phyloP scores from a whole-genome alignment of 2,113 vertebrate genomes.

The Dolichallabes microphthalmus region DNA sequence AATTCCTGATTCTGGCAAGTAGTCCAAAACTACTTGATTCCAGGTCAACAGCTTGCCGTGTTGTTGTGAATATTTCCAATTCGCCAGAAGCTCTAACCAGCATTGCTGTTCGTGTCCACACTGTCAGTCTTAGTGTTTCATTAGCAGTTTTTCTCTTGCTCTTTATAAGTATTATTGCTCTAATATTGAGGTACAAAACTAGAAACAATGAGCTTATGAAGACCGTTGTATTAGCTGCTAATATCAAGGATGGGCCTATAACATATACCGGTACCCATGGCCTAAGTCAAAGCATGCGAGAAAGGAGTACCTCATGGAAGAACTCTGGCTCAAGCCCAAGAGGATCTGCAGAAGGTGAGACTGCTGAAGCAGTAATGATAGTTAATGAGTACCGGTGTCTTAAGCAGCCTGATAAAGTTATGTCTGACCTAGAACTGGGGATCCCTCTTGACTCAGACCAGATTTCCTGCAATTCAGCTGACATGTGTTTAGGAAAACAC shows the following conservation, averaged over 20 bases:
- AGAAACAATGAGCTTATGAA: conserved; percentile 70
- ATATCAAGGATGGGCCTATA: conserved; percentile 49
- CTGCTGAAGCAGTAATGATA: conserved; percentile 86
- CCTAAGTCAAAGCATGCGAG: conserved; percentile 59
- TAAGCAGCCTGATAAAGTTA: conserved; percentile 59
- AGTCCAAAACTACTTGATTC: conserved; percentile 79
- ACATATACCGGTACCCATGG: conserved; percentile 52
- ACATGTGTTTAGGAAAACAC: conserved; percentile 47
- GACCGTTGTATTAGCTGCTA: conserved; percentile 56
- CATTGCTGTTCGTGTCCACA: conserved; percentile 65
- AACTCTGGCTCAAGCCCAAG: conserved; percentile 79
- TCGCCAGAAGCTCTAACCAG: conserved; percentile 62
- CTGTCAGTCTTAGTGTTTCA: conserved; percentile 71
- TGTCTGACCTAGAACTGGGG: conserved; percentile 70
- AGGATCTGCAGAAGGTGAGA: conserved; percentile 83
- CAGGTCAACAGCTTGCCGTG: conserved; percentile 74
- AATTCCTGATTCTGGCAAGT: conserved; percentile 79
- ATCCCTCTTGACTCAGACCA: conserved; percentile 76
- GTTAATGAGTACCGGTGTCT: conserved; percentile 77
- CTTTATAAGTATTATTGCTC: conserved; percentile 64
- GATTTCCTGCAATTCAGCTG: conserved; percentile 72
- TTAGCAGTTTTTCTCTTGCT: conserved; percentile 76
- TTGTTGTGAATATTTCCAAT: conserved; percentile 81
- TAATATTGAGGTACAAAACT: conserved; percentile 75
- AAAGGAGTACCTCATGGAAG: conserved; percentile 67